Percentiles rank a stretch among this genome's conserved stretches.
These are phyloP conservation scores for Anser brachyrhynchus DNA, from an alignment of 2,113 vertebrate genomes.

Conservation along the genomic window DNA sequence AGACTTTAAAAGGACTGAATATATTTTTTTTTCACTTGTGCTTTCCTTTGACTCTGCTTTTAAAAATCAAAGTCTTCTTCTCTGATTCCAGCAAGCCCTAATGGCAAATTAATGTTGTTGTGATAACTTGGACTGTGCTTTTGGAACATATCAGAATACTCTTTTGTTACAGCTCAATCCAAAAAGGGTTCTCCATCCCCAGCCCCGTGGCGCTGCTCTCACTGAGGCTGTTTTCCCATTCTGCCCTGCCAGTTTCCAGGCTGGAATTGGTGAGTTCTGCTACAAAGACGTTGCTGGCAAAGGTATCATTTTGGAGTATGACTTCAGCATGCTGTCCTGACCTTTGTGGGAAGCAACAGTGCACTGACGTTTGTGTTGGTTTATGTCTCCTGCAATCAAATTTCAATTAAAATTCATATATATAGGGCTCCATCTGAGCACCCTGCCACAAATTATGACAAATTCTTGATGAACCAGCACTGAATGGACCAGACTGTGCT, in stretches of 20 bases:
- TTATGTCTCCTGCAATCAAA: conserved; percentile 40
- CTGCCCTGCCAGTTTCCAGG: conserved; percentile 2
- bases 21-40: not conserved
- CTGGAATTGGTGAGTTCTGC: not conserved
- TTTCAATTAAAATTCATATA: conserved; percentile 56
- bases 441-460: not conserved
- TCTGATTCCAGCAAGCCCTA: not conserved
- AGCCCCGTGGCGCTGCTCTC: not conserved
- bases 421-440: not conserved
- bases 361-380: conserved; percentile 49
- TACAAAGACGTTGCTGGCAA: not conserved
- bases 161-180: not conserved
- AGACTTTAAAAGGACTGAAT: conserved; percentile 19
- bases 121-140: conserved; percentile 22
- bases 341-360: conserved; percentile 49
- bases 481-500: not conserved
- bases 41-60: not conserved
- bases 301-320: conserved; percentile 13
- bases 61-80: not conserved
- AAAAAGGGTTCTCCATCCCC: not conserved
- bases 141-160: not conserved
- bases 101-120: not conserved
- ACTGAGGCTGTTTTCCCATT: not conserved
- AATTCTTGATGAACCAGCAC: not conserved
- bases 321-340: conserved; percentile 12